phyloP scores from a whole-genome alignment of 2,888 invertebrate genomes.

The Argyra leucocephala region DNA sequence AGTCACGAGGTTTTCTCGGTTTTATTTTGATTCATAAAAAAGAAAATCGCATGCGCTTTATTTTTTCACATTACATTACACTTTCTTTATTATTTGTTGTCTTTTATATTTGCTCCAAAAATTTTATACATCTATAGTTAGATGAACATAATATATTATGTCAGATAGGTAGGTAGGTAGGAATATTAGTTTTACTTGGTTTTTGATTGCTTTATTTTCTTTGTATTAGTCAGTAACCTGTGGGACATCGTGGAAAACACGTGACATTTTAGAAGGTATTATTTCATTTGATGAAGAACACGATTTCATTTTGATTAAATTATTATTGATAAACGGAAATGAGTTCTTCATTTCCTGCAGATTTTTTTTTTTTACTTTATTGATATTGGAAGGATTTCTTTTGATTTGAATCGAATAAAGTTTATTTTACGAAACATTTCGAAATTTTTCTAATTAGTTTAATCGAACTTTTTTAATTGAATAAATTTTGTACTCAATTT shows the following conservation, averaged over 20 bases:
- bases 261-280: not conserved
- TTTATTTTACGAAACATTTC: too few relatives aligned
- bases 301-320: too few relatives aligned
- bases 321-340: too few relatives aligned
- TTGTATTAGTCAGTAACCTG: not conserved
- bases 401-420: too few relatives aligned
- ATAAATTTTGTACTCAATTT: too few relatives aligned
- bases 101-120: not conserved
- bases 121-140: not conserved
- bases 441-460: too few relatives aligned
- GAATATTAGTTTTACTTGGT: not conserved
- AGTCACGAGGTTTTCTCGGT: slow-evolving; percentile 1
- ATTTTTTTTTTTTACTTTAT: too few relatives aligned
- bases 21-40: not conserved
- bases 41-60: not conserved
- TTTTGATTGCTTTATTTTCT: too few relatives aligned
- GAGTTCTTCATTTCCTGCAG: too few relatives aligned
- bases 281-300: too few relatives aligned
- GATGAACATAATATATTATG: not conserved
- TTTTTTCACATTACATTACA: not conserved
- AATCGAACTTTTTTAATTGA: too few relatives aligned
- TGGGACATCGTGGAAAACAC: not conserved
- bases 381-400: too few relatives aligned
- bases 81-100: not conserved
- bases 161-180: not conserved